A percentile compares a stretch with the other conserved stretches of the same genome.
These are phyloP conservation scores for Oeneis ivallda DNA, from an alignment of 2,888 invertebrate species.

Conservation along the genomic window DNA sequence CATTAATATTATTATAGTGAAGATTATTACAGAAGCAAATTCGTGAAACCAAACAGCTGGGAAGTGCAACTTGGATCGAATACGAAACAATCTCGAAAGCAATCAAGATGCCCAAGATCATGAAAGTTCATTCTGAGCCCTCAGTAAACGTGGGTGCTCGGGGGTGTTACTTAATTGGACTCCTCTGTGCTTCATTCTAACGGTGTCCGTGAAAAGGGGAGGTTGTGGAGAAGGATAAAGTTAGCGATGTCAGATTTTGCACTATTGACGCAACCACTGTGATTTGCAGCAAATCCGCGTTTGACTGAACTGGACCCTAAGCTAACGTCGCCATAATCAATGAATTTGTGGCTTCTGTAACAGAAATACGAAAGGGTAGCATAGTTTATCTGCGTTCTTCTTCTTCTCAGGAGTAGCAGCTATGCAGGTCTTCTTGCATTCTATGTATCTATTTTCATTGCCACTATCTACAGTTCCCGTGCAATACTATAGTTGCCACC, in stretches of 20 bases:
- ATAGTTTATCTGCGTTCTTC: no score
- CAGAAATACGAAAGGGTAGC: no score
- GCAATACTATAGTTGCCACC: no score
- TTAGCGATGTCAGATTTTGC: conserved; percentile 14
- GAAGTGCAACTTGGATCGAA: conserved; percentile 31
- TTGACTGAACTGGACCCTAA: conserved; percentile 12
- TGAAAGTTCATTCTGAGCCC: conserved; percentile 36
- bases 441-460: no score
- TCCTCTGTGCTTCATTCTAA: conserved; percentile 10
- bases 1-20: neutral
- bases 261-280: conserved; percentile 10
- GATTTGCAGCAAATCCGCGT: conserved; percentile 16
- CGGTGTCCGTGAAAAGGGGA: conserved; percentile 6
- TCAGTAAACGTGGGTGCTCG: conserved; percentile 48
- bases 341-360: no score
- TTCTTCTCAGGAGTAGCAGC: no score
- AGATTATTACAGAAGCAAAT: neutral
- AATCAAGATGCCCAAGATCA: conserved; percentile 43
- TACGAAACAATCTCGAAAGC: conserved; percentile 39
- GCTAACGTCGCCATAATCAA: neutral
- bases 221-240: conserved; percentile 23
- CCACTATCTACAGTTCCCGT: no score
- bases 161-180: conserved; percentile 51
- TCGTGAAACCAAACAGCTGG: conserved; percentile 18
- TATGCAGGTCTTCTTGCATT: no score